Base-by-base conservation (phyloP, 2,113 vertebrate genomes). In the Apaloderma vittatum region DNA sequence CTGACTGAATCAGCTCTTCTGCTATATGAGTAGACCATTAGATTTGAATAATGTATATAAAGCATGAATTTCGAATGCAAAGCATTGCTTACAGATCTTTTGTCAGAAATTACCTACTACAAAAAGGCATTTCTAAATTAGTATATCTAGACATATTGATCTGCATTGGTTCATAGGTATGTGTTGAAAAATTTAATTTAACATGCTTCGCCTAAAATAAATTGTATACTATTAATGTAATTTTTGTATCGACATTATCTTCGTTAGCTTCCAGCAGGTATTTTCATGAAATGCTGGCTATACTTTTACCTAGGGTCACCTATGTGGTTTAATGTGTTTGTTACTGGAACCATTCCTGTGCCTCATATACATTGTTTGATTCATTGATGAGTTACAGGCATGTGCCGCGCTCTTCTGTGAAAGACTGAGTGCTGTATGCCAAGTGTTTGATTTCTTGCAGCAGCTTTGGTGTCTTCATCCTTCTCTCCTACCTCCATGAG, bases 401-500 rank as follows among this genome's bases (percentile, higher is more conserved):
- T 63, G 81, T 90, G 86, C 59, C 11, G n/a, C 94, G 77, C 91
- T 93, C 86, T 67, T 63, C 59, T 18, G 3, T 32, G 55, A 18
- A 30, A 55, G 89, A 34, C 68, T 67, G 90, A 94, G 90, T 77
- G 85, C 94, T 94, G 94, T 96, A n/a, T 97, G 94, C 96, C 97
- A 97, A 98, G 91, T 94, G 89, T 97, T 57, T 90, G 48, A 98
- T 98, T 97, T 98, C 92, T 98, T 98, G 37, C 98, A 98, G 97
- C 98, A 98, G 99, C 99, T 76, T 93, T 99, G 97, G 99, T 99
- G 96, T 99, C 98, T 78, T 98, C 99, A 49, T 99, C 99, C 92
- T 99, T 99, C 97, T 99, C 99, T 94, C 99, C 99, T 74, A 99
- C 99, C 97, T 99, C 99, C 98, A 99, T 99, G 99, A 99, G 99